Evolutionary conservation across 2,113 vertebrate species (phyloP).

Genomic region (Nothoprocta perdicaria): DNA sequence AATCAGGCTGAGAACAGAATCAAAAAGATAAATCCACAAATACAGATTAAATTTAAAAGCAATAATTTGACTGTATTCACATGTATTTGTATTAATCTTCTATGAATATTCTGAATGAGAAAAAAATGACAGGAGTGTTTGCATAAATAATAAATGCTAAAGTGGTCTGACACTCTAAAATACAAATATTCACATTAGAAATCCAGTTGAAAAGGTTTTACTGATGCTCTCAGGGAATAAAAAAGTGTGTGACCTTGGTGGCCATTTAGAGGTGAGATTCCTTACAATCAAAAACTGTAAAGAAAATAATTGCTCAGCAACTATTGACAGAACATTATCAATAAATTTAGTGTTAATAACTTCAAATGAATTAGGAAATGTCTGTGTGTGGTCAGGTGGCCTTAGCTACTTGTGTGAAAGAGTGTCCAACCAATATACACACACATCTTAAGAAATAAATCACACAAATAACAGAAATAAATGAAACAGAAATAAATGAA

Average conservation of each 20-base stretch:
- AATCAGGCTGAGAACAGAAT: background rate
- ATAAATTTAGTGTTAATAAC: background rate
- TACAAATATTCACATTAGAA: background rate
- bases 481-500: background rate
- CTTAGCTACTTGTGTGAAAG: background rate
- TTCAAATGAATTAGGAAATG: background rate
- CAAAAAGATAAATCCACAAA: background rate
- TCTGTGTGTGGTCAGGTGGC: background rate
- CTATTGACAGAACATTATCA: background rate
- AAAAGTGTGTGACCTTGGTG: background rate
- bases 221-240: background rate
- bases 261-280: background rate
- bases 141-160: background rate
- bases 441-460: background rate
- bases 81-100: background rate
- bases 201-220: background rate
- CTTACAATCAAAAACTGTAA: background rate
- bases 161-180: background rate
- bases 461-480: background rate
- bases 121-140: background rate
- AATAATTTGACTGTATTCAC: background rate
- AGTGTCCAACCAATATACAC: background rate
- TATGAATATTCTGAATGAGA: background rate
- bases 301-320: background rate
- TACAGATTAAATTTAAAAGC: background rate